phyloP scores from a whole-genome alignment of 2,797 vertebrate species.

The Serranus cabrilla region DNA sequence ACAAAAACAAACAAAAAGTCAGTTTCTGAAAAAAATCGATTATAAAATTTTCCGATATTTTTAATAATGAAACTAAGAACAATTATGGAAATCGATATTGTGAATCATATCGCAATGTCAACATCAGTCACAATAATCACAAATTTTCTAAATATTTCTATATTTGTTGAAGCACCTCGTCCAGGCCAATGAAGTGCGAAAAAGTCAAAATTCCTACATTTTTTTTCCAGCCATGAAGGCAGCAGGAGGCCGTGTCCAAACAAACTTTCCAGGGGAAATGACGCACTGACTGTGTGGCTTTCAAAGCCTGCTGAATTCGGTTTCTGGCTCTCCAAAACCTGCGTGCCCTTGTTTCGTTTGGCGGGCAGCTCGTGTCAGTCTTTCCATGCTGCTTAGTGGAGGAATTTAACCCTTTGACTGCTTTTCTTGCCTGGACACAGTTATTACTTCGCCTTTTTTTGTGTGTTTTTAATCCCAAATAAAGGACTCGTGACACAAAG shows the following conservation, averaged over 20 bases:
- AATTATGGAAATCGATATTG: too few relatives aligned
- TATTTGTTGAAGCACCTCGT: not conserved
- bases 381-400: slow-evolving; percentile 57
- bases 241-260: slow-evolving; percentile 53
- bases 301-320: slow-evolving; percentile 28
- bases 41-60: too few relatives aligned
- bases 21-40: too few relatives aligned
- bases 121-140: too few relatives aligned
- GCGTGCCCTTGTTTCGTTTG: slow-evolving; percentile 40
- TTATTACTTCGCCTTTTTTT: not conserved
- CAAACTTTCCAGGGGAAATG: slow-evolving; percentile 78
- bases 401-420: slow-evolving; percentile 58
- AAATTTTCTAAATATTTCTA: too few relatives aligned
- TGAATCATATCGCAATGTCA: too few relatives aligned
- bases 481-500: not conserved
- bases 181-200: accelerated
- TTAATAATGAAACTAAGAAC: too few relatives aligned
- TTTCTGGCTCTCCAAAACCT: slow-evolving; percentile 16
- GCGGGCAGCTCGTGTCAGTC: slow-evolving; percentile 47
- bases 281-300: slow-evolving; percentile 60
- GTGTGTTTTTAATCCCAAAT: not conserved
- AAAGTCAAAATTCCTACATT: slow-evolving; percentile 3
- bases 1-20: too few relatives aligned
- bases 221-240: slow-evolving; percentile 41
- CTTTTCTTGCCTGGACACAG: not conserved